Evolutionary conservation across 1,140 invertebrate genomes (phyloP).

Genomic region (Caenorhabditis tropicalis): DNA sequence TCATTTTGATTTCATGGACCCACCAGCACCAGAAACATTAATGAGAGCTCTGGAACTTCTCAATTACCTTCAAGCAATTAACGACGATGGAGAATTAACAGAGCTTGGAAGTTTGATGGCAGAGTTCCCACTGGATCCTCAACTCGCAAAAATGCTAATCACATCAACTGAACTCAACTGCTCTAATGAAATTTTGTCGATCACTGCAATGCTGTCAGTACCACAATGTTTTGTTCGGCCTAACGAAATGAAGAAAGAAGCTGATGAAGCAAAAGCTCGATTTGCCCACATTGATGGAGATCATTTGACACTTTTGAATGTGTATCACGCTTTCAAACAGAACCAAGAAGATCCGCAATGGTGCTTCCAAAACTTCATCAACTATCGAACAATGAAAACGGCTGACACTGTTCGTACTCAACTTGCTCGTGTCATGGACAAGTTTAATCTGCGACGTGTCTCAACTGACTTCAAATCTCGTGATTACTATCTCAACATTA

Average conservation of each 20-base stretch:
- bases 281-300: constrained; percentile 99
- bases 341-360: constrained; percentile 91
- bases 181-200: constrained; percentile 98
- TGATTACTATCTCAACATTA: constrained; percentile 98
- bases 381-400: constrained; percentile 94
- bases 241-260: constrained; percentile 96
- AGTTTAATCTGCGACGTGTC: constrained; percentile 72
- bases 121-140: constrained; percentile 98
- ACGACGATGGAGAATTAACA: constrained; percentile 94
- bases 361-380: constrained; percentile 99
- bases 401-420: constrained; percentile 86
- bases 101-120: constrained; percentile 98
- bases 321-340: constrained; percentile 98
- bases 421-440: constrained; percentile 85
- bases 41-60: constrained; percentile 96
- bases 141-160: constrained; percentile 95
- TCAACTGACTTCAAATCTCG: constrained; percentile 98
- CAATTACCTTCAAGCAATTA: constrained; percentile 93
- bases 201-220: constrained; percentile 99
- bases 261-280: constrained; percentile 97
- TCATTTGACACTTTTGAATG: constrained; percentile 90
- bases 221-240: constrained; percentile 99
- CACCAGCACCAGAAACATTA: constrained; percentile 98
- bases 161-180: constrained; percentile 91
- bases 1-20: constrained; percentile 99